Evolutionary conservation across 2,888 invertebrate species (phyloP).

Genomic region (Leucophenga maculata): DNA sequence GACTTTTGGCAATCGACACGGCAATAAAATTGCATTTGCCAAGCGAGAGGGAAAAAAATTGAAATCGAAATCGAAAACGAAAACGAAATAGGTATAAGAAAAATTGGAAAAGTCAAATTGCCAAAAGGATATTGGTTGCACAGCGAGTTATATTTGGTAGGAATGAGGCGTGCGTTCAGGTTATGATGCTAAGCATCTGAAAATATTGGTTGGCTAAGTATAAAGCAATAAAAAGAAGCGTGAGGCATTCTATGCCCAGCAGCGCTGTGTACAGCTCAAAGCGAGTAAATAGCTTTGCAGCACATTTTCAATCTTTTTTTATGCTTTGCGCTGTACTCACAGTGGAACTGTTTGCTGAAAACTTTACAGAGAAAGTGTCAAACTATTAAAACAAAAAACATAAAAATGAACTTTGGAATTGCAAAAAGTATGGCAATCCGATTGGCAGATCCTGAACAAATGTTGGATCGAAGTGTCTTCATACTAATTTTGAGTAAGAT

Average conservation of each 20-base stretch:
- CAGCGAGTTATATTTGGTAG: neutral
- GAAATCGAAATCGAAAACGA: neutral
- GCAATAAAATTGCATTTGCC: constrained; percentile 30
- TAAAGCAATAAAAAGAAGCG: constrained; percentile 10
- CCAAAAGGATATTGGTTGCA: neutral
- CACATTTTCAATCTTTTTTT: constrained; percentile 14
- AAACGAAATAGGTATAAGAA: neutral
- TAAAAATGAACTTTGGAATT: too few relatives aligned
- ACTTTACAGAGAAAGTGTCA: too few relatives aligned
- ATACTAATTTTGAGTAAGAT: too few relatives aligned
- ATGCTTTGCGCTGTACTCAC: neutral
- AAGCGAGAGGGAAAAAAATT: neutral
- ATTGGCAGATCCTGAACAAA: too few relatives aligned
- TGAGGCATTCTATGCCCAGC: neutral
- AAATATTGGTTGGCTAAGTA: constrained; percentile 18
- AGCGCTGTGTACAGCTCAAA: neutral
- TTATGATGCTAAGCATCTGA: constrained; percentile 19
- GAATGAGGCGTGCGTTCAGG: neutral
- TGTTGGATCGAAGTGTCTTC: too few relatives aligned
- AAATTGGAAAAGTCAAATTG: constrained; percentile 9
- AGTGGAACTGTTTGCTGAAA: too few relatives aligned
- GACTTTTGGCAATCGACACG: constrained; percentile 8
- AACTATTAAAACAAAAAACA: too few relatives aligned
- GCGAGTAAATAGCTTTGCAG: neutral
- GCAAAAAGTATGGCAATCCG: too few relatives aligned